Conservation (phyloP, 2,113 vertebrate species). For the Corynorhinus townsendii region DNA sequence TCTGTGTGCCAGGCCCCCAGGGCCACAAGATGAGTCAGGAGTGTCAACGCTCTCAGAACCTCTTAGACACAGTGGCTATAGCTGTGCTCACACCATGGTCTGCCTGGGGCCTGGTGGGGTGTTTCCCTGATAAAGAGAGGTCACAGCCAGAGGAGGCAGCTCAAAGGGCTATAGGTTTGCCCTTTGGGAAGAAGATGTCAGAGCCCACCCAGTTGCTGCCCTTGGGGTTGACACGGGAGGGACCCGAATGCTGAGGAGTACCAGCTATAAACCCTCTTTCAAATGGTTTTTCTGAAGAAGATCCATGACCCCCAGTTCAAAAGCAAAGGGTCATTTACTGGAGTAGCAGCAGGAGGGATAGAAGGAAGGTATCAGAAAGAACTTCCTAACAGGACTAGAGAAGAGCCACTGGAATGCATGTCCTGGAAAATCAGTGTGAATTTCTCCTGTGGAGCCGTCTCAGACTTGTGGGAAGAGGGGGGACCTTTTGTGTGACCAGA, state of each 20-base stretch:
- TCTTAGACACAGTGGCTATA: neutral
- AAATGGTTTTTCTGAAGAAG: neutral
- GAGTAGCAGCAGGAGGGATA: neutral
- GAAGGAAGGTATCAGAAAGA: neutral
- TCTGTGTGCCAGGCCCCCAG: neutral
- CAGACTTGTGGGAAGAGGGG: neutral
- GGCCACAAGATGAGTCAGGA: neutral
- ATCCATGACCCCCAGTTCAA: neutral
- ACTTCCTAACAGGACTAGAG: neutral
- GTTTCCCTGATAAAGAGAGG: neutral
- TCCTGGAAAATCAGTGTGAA: neutral
- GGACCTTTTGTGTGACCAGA: neutral
- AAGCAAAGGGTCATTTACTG: neutral
- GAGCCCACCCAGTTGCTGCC: neutral
- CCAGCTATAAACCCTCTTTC: neutral
- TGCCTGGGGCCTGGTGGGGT: neutral
- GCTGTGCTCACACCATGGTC: neutral
- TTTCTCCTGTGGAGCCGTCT: neutral
- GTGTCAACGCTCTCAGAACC: neutral
- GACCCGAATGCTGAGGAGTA: neutral
- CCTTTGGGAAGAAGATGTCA: neutral
- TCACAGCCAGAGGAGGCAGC: neutral
- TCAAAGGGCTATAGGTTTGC: neutral
- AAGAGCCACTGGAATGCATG: neutral
- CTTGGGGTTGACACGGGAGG: neutral